phyloP scores from a whole-genome alignment of 2,888 invertebrate species.

The Zonitis immaculata region DNA sequence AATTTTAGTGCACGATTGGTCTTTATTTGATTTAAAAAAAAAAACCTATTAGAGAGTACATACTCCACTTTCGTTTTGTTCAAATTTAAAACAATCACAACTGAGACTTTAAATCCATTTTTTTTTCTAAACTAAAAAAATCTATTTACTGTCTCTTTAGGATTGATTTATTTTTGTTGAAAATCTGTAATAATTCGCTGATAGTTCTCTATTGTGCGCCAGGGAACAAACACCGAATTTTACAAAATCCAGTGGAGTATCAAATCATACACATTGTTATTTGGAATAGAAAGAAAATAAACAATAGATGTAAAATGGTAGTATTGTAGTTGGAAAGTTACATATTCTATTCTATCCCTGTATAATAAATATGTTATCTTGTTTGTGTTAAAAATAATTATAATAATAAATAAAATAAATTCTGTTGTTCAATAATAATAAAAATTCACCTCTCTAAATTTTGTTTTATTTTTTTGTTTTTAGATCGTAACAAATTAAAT shows the following conservation, averaged over 20 bases:
- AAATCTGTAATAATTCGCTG: slow-evolving; percentile 40
- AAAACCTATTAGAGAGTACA: too few species aligned
- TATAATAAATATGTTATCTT: slow-evolving; percentile 43
- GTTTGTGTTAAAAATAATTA: too few species aligned
- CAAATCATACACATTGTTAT: slow-evolving; percentile 17
- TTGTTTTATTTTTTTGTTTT: not conserved
- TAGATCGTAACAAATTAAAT: not conserved
- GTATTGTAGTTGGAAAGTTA: slow-evolving; percentile 42
- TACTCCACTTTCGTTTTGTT: too few species aligned
- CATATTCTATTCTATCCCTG: slow-evolving; percentile 44
- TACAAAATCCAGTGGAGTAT: slow-evolving; percentile 12
- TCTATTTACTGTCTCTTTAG: slow-evolving; percentile 18
- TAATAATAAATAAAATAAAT: too few species aligned
- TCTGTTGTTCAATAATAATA: slow-evolving; percentile 40
- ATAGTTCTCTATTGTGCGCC: slow-evolving; percentile 39
- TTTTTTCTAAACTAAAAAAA: slow-evolving; percentile 7
- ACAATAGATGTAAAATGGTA: slow-evolving; percentile 28
- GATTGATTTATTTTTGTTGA: slow-evolving; percentile 11
- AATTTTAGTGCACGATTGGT: slow-evolving; percentile 36
- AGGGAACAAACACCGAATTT: slow-evolving; percentile 41
- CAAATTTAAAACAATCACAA: slow-evolving; percentile 11
- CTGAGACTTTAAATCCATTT: slow-evolving; percentile 14
- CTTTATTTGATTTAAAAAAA: slow-evolving; percentile 32
- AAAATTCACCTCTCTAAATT: not conserved
- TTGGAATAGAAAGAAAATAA: slow-evolving; percentile 15